These are phyloP conservation scores for Atherix ibis DNA, from an alignment of 2,888 invertebrate species.

Conservation along the genomic window DNA sequence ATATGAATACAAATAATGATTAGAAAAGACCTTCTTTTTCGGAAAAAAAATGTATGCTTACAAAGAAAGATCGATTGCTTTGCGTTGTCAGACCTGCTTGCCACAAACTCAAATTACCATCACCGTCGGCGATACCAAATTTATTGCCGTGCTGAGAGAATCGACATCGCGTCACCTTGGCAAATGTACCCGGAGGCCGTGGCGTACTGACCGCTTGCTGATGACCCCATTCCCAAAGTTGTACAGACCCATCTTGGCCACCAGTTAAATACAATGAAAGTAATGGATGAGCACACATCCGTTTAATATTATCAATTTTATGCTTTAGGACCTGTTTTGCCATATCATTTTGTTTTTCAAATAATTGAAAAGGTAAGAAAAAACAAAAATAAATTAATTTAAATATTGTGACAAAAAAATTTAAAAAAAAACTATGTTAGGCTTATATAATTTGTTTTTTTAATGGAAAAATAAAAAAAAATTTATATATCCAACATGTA, in stretches of 20 bases:
- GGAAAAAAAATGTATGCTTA: slow-evolving; percentile 49
- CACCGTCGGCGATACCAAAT: slow-evolving; percentile 95
- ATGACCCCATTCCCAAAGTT: slow-evolving; percentile 98
- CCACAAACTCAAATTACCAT: slow-evolving; percentile 92
- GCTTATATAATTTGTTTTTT: too few species aligned
- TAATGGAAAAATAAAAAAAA: too few species aligned
- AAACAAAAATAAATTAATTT: slow-evolving; percentile 16
- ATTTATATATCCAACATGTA: too few species aligned
- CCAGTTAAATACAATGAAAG: slow-evolving; percentile 91
- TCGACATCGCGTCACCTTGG: slow-evolving; percentile 87
- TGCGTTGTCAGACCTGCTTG: slow-evolving; percentile 70
- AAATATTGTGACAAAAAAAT: slow-evolving; percentile 14
- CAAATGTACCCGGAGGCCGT: slow-evolving; percentile 84
- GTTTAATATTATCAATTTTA: slow-evolving; percentile 82
- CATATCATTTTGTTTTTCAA: slow-evolving; percentile 14
- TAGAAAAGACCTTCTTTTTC: not conserved
- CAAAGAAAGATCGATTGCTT: slow-evolving; percentile 70
- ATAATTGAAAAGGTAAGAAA: slow-evolving; percentile 3
- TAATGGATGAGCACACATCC: slow-evolving; percentile 91
- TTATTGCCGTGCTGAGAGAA: slow-evolving; percentile 97
- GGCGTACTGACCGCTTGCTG: slow-evolving; percentile 78
- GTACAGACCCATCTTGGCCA: slow-evolving; percentile 89
- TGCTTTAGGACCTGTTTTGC: slow-evolving; percentile 94
- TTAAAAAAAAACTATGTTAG: too few species aligned
- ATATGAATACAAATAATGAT: not conserved